These are phyloP conservation scores for Drosophila kanekoi DNA, from an alignment of 2,888 invertebrate species.

Conservation along the genomic window DNA sequence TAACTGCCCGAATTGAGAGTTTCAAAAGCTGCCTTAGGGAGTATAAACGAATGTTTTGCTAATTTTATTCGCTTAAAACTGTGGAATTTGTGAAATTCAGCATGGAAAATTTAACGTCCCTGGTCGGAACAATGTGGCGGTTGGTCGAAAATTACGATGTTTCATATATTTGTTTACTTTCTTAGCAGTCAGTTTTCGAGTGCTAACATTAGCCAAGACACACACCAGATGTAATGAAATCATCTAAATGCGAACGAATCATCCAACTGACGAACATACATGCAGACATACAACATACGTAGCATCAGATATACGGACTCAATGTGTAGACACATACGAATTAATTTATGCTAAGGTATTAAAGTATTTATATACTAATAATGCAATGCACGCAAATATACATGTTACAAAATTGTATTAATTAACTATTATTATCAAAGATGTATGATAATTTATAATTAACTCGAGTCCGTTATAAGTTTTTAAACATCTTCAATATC, in stretches of 20 bases:
- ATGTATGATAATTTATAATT: no score
- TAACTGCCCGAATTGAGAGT: no score
- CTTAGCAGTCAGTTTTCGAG: constrained; percentile 9
- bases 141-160: not conserved
- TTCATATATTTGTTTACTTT: not conserved
- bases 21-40: not conserved
- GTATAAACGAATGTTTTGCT: no score
- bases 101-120: not conserved
- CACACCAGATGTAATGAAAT: not conserved
- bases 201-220: constrained; percentile 8
- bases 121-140: constrained; percentile 27
- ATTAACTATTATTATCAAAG: no score
- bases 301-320: no score
- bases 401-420: no score
- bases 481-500: not conserved
- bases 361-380: not conserved
- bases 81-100: not conserved
- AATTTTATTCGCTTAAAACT: not conserved
- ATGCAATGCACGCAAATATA: not conserved
- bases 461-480: not conserved
- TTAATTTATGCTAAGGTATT: no score
- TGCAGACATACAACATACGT: not conserved
- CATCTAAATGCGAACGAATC: no score
- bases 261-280: no score
- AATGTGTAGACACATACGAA: no score